Evolutionary conservation across 2,113 vertebrate species (phyloP), one percentile per base, ranked within the genome.

Genomic region (Mixornis gularis): DNA sequence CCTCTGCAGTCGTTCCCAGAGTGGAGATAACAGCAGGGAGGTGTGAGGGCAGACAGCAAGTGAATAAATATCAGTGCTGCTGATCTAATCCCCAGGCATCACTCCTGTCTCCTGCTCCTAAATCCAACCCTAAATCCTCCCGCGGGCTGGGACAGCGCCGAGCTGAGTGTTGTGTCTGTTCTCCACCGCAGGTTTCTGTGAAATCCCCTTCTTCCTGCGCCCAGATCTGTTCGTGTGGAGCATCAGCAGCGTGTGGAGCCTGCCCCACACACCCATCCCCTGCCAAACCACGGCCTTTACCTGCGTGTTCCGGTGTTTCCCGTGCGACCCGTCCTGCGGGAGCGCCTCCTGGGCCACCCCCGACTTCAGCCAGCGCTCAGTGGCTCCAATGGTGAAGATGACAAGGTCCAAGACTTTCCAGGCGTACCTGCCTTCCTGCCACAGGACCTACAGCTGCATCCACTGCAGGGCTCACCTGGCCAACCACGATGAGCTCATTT

Each of bases 381-480:
- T 97, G 76, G 98, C 98, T 82, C 99, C 99, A 98, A 99, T 99
- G 98, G 99, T 99, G 98, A 99, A 98, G 97, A 99, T 99, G 99
- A 99, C 99, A 18, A 98, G 99, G 97, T 99, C 99, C 98, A 99
- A 99, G 98, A 99, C 99, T 90, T 99, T 99, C 95, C 99, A 99
- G 98, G 99, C 99, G 0, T 99, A 99, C 89, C 97, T 99, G 97
- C 99, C 99, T 80, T 99, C 98, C 29, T 99, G 99, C 97, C 99
- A 99, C 94, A 98, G 99, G 71, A 99, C 99, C 80, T 99, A 99
- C 98, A 99, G 99, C 98, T 99, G 99, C 97, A 99, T 99, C 86
- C 99, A 99, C 97, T 99, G 99, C 97, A 97, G 99, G 88, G 99
- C 99, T 87, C 99, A 99, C 91, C 98, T 99, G 72, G 99, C 99